Evolutionary conservation across 2,888 invertebrate genomes (phyloP).

Genomic region (Diarsia mendica): DNA sequence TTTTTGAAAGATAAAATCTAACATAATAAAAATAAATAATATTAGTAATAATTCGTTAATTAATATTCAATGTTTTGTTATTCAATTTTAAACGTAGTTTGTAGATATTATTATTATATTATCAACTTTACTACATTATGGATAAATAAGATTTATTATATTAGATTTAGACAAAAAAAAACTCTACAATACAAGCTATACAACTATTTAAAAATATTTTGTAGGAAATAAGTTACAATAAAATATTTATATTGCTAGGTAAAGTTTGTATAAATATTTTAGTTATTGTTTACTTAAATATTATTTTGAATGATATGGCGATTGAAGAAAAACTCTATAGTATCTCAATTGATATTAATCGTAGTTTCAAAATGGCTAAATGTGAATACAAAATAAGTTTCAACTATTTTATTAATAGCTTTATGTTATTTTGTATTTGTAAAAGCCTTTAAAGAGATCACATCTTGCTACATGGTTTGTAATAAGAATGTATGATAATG

Average conservation of each 20-base stretch:
- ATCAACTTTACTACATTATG: background rate
- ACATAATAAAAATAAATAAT: background rate
- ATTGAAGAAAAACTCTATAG: slow-evolving; percentile 68
- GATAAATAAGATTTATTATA: background rate
- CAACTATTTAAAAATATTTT: slow-evolving; percentile 6
- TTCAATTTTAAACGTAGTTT: background rate
- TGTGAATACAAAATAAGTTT: slow-evolving; percentile 17
- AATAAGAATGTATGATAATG: slow-evolving; percentile 76
- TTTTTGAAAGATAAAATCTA: slow-evolving; percentile 1
- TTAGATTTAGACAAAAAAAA: slow-evolving; percentile 2
- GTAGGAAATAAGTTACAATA: background rate
- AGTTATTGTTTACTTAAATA: background rate
- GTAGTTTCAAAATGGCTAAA: slow-evolving; percentile 68
- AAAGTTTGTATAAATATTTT: background rate
- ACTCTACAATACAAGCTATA: slow-evolving; percentile 61
- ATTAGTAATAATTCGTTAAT: background rate
- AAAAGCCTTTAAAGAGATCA: slow-evolving; percentile 62
- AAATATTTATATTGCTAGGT: background rate
- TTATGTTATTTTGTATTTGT: slow-evolving; percentile 35
- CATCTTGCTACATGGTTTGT: slow-evolving; percentile 78
- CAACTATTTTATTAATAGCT: slow-evolving; percentile 1
- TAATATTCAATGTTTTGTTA: background rate
- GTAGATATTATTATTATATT: background rate
- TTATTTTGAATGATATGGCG: background rate
- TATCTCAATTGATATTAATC: slow-evolving; percentile 75